phyloP scores from a whole-genome alignment of 2,888 invertebrate species.

The Idaea aversata region DNA sequence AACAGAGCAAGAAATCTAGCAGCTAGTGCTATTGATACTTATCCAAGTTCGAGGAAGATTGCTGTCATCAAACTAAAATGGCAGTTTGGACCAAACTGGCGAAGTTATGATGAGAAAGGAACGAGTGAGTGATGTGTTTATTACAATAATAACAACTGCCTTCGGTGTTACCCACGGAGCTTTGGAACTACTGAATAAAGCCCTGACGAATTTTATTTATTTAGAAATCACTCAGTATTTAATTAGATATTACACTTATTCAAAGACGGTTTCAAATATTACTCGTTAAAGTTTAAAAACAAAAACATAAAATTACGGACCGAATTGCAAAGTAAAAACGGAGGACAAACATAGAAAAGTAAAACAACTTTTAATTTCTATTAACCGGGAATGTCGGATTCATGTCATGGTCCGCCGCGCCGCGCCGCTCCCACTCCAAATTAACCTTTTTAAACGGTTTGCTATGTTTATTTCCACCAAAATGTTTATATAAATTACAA shows the following conservation, averaged over 20 bases:
- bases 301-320: neutral
- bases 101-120: neutral
- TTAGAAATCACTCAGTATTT: neutral
- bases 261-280: neutral
- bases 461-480: constrained; percentile 22
- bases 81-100: neutral
- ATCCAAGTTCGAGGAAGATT: neutral
- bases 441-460: constrained; percentile 32
- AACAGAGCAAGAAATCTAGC: neutral
- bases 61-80: neutral
- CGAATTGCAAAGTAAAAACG: neutral
- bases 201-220: neutral
- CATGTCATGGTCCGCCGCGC: constrained; percentile 26
- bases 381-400: constrained; percentile 20
- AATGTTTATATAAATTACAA: constrained; percentile 20
- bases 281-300: neutral
- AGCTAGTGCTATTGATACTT: neutral
- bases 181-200: neutral
- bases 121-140: neutral
- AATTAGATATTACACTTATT: neutral
- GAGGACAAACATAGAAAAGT: constrained; percentile 11
- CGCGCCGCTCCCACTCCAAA: constrained; percentile 24
- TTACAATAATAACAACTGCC: neutral
- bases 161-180: neutral
- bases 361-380: constrained; percentile 21